phyloP scores from a whole-genome alignment of 2,797 vertebrate genomes.

The Helostoma temminkii region DNA sequence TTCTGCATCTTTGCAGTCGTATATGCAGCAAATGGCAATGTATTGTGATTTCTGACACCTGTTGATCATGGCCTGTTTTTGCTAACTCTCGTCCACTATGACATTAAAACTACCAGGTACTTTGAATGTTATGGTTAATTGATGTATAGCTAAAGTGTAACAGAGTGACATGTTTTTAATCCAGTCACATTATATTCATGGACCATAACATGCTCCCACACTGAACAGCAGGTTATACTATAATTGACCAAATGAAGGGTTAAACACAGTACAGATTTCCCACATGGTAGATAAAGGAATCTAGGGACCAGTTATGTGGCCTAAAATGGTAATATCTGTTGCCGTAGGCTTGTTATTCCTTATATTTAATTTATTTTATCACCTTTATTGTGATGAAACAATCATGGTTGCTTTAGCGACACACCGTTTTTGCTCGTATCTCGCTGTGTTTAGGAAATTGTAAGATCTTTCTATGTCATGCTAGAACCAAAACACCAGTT shows the following conservation, averaged over 20 bases:
- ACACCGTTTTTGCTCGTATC: conserved; percentile 22
- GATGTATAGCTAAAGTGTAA: conserved; percentile 9
- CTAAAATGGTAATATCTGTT: conserved; percentile 52
- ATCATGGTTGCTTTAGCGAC: conserved; percentile 16
- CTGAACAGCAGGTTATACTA: conserved; percentile 30
- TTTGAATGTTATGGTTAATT: no score
- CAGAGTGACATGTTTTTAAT: conserved; percentile 45
- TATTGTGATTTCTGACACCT: no score
- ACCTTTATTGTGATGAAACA: conserved; percentile 26
- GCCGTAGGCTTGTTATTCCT: conserved; percentile 39
- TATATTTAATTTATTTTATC: conserved; percentile 63
- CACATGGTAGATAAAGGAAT: background rate
- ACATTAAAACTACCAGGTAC: no score
- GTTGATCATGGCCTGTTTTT: no score
- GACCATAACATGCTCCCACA: conserved; percentile 6
- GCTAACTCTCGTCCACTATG: no score
- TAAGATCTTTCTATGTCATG: conserved; percentile 29
- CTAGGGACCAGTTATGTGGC: conserved; percentile 14
- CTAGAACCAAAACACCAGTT: conserved; percentile 24
- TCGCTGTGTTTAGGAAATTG: conserved; percentile 17
- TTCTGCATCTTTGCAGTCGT: background rate
- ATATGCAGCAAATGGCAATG: no score
- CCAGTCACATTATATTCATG: conserved; percentile 23
- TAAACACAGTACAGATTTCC: conserved; percentile 25
- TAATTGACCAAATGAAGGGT: conserved; percentile 46